Evolutionary conservation across 2,797 vertebrate species (phyloP), one percentile per base, ranked within the genome.

Genomic region (Antrozous pallidus): DNA sequence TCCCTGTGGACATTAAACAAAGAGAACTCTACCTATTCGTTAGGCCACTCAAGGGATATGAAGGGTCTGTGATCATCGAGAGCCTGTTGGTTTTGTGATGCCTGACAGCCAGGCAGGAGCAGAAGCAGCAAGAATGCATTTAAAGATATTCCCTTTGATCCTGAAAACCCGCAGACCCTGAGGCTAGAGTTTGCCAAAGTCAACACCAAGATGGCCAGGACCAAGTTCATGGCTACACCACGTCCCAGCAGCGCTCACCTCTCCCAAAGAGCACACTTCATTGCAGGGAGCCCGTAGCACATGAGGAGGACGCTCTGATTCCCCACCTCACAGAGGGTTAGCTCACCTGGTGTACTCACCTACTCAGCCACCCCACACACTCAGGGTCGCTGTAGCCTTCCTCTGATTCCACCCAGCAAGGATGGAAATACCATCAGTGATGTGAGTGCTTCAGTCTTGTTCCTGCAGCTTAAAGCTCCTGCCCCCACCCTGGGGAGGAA

Each of bases 201-300:
- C 98, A 99, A 99, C 98, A 99, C 99, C 98, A 99, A 99, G 99
- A 99, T 99, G 99, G 99, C 99, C 98, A 99, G 99, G 98, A 99
- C 99, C 99, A 99, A 99, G 98, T 98, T 99, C 98, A 99, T 99
- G 99, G 99, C 99, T 93, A 99, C 99, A 81, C 99, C 99, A 87
- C 99, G 99, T 98, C 99, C 99, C 98, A 99, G 98, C 98, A 99
- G 99, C 96, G 98, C 99, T 98, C 99, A 99, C 99, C 99, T 99
- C 56, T 99, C 99, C 98, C 98, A 99, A 98, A 99, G 99, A 85
- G 99, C 99, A 95, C 99, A 99, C 98, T 99, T 99, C 99, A 99
- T 99, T 98, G 99, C 99, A 98, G 99, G 99, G 98, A 99, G 99
- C 98, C 99, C 99, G 98, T 99, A 99, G 99, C 99, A 99, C 61